Evolutionary conservation across 1,140 invertebrate species (phyloP).

Genomic region (Belonocnema kinseyi): DNA sequence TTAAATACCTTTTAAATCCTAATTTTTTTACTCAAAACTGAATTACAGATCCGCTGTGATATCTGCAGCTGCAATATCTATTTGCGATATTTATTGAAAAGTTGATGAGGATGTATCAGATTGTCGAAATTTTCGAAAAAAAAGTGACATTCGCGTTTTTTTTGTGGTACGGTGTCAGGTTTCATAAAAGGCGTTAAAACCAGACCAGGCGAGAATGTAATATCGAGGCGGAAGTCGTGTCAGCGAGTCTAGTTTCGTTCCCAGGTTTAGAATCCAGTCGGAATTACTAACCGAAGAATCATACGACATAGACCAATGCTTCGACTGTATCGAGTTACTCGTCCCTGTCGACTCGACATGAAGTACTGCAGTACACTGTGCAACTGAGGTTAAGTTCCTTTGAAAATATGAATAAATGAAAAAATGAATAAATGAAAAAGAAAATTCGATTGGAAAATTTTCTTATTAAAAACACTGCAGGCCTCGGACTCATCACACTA

Average conservation of each 20-base stretch:
- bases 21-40: too few relatives aligned
- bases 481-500: too few relatives aligned
- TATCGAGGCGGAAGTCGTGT: constrained; percentile 24
- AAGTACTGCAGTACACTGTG: constrained; percentile 47
- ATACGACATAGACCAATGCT: not conserved
- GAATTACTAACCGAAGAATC: constrained; percentile 22
- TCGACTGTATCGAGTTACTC: constrained; percentile 51
- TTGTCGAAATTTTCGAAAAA: not conserved
- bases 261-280: constrained; percentile 25
- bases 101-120: not conserved
- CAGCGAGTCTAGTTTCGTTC: constrained; percentile 30
- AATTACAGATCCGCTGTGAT: too few relatives aligned
- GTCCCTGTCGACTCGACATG: constrained; percentile 47
- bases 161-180: not conserved
- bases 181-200: not conserved
- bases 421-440: constrained; percentile 30
- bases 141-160: not conserved
- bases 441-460: too few relatives aligned
- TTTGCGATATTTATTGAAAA: too few relatives aligned
- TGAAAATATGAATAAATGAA: constrained; percentile 44
- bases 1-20: too few relatives aligned
- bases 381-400: not conserved
- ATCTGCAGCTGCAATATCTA: too few relatives aligned
- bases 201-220: constrained; percentile 8
- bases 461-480: too few relatives aligned